Percentiles rank a stretch among this genome's conserved stretches.
phyloP scores from a whole-genome alignment of 2,888 invertebrate genomes.

The Branchipolynoe longqiensis region DNA sequence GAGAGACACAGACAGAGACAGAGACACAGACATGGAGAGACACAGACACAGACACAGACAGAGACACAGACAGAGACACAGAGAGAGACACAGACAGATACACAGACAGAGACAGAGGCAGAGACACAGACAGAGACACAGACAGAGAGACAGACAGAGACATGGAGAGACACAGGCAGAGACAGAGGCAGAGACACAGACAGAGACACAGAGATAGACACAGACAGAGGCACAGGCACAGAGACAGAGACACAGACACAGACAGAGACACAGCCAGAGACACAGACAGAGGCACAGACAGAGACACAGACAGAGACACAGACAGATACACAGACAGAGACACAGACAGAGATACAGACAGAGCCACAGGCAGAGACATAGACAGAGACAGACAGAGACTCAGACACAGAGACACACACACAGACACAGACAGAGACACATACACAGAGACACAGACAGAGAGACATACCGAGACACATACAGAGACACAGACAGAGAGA shows the following conservation, averaged over 20 bases:
- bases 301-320: no score
- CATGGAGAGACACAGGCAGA: constrained; percentile 19
- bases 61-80: constrained; percentile 58
- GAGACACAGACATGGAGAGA: no score
- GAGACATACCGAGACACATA: background rate
- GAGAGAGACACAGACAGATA: constrained; percentile 35
- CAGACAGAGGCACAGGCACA: background rate
- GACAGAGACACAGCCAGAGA: constrained; percentile 1
- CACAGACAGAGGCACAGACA: no score
- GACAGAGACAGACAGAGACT: background rate
- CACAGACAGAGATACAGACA: no score
- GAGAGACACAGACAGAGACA: no score
- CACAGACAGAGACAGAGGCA: background rate
- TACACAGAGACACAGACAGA: constrained; percentile 3
- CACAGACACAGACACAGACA: no score
- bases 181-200: background rate
- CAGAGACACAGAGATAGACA: background rate
- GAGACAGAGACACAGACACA: background rate
- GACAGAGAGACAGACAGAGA: constrained; percentile 36
- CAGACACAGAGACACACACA: background rate
- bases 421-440: background rate
- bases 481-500: background rate
- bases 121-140: background rate
- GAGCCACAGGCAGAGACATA: no score
- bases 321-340: no score